Evolutionary conservation across 2,797 vertebrate genomes (phyloP).

Genomic region (Nannoperca obscura): DNA sequence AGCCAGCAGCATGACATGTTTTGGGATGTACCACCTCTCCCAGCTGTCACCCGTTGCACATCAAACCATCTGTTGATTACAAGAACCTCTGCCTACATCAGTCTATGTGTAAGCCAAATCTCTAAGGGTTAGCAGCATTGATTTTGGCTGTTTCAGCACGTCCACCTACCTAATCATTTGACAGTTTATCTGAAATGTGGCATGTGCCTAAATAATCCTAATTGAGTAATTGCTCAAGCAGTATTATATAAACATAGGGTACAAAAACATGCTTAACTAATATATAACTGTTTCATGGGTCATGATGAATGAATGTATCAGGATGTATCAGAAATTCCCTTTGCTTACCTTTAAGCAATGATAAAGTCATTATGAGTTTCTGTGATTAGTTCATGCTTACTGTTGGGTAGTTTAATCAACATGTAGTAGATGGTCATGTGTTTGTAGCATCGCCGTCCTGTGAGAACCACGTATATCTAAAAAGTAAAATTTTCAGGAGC

Average conservation of each 20-base stretch:
- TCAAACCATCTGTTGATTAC: constrained; percentile 82
- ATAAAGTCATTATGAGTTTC: background rate
- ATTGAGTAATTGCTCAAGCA: background rate
- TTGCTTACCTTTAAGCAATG: background rate
- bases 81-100: constrained; percentile 60
- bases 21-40: constrained; percentile 79
- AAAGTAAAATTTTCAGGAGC: no score
- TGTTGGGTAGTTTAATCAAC: no score
- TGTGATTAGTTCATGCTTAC: background rate
- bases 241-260: background rate
- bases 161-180: background rate
- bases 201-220: background rate
- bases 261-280: background rate
- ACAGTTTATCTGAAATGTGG: constrained; percentile 3
- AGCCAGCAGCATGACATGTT: constrained; percentile 76
- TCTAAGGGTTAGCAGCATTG: constrained; percentile 34
- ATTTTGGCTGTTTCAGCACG: constrained; percentile 11
- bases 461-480: no score
- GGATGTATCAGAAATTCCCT: background rate
- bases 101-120: constrained; percentile 51
- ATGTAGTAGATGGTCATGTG: no score
- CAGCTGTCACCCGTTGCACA: constrained; percentile 81
- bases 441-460: no score
- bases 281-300: no score
- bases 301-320: background rate